Conservation (phyloP, 1,140 invertebrate species). For the Branchinecta lindahli region DNA sequence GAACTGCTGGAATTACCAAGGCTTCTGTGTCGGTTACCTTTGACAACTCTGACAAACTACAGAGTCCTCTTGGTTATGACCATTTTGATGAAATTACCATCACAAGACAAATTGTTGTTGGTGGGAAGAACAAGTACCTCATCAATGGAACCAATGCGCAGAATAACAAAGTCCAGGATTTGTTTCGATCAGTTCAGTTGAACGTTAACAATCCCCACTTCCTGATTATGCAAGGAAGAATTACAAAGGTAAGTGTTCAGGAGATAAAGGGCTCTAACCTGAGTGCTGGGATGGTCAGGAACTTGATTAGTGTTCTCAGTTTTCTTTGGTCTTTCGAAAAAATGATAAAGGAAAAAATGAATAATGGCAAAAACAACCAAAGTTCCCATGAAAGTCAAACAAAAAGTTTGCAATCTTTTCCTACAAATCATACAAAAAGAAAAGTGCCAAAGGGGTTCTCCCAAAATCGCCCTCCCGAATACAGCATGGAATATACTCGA, state of each 20-base stretch:
- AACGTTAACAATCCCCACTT: slow-evolving; percentile 99
- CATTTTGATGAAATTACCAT: slow-evolving; percentile 82
- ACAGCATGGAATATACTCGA: too few relatives aligned
- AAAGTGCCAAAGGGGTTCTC: too few relatives aligned
- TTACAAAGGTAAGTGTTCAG: slow-evolving; percentile 66
- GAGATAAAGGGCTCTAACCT: too few relatives aligned
- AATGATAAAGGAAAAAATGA: too few relatives aligned
- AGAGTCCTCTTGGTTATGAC: slow-evolving; percentile 84
- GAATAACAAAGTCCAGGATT: slow-evolving; percentile 76
- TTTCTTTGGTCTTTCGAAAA: too few relatives aligned
- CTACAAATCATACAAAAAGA: too few relatives aligned
- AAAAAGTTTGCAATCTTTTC: too few relatives aligned
- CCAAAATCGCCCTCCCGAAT: too few relatives aligned
- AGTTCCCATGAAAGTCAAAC: too few relatives aligned
- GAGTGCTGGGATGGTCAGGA: too few relatives aligned
- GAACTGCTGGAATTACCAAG: slow-evolving; percentile 87
- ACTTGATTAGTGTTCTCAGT: too few relatives aligned
- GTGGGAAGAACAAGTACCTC: slow-evolving; percentile 68
- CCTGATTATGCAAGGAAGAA: slow-evolving; percentile 98
- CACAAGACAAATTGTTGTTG: slow-evolving; percentile 59
- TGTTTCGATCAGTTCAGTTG: slow-evolving; percentile 90
- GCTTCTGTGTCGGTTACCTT: slow-evolving; percentile 92
- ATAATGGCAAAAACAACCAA: too few relatives aligned
- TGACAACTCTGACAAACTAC: slow-evolving; percentile 69
- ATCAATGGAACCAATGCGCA: slow-evolving; percentile 84